A percentile compares a stretch with the other conserved stretches of the same genome.
phyloP scores from a whole-genome alignment of 2,797 vertebrate genomes.

The Tragopan temminckii region DNA sequence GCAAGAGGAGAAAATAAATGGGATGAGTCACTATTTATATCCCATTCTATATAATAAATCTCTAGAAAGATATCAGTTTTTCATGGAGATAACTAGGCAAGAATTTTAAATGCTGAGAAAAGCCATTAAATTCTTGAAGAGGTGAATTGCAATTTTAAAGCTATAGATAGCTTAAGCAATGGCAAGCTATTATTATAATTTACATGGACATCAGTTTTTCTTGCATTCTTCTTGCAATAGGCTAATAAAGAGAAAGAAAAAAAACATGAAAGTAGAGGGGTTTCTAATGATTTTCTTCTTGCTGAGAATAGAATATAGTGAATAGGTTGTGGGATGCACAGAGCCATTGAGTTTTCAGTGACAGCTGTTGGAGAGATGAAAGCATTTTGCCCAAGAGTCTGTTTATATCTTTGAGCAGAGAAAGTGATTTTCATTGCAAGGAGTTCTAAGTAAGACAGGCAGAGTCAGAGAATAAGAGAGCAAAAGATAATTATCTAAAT shows the following conservation, averaged over 20 bases:
- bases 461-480: constrained; percentile 82
- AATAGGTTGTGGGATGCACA: constrained; percentile 11
- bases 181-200: constrained; percentile 2
- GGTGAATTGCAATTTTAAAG: constrained; percentile 30
- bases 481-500: constrained; percentile 86
- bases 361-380: constrained; percentile 67
- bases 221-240: background rate
- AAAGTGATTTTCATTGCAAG: constrained; percentile 79
- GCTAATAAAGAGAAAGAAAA: constrained; percentile 27
- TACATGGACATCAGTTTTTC: constrained; percentile 3
- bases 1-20: background rate
- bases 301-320: background rate
- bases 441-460: constrained; percentile 76
- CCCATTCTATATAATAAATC: constrained; percentile 21
- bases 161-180: background rate
- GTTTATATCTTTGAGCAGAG: constrained; percentile 79
- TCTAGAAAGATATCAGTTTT: constrained; percentile 56
- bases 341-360: constrained; percentile 36
- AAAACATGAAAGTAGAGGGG: background rate
- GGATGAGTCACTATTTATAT: constrained; percentile 42
- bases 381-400: constrained; percentile 73
- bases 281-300: constrained; percentile 9
- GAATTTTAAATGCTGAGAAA: constrained; percentile 40
- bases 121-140: constrained; percentile 28
- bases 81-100: constrained; percentile 46